These are phyloP conservation scores for Oryzaephilus surinamensis DNA, from an alignment of 1,140 invertebrate genomes.

Conservation along the genomic window DNA sequence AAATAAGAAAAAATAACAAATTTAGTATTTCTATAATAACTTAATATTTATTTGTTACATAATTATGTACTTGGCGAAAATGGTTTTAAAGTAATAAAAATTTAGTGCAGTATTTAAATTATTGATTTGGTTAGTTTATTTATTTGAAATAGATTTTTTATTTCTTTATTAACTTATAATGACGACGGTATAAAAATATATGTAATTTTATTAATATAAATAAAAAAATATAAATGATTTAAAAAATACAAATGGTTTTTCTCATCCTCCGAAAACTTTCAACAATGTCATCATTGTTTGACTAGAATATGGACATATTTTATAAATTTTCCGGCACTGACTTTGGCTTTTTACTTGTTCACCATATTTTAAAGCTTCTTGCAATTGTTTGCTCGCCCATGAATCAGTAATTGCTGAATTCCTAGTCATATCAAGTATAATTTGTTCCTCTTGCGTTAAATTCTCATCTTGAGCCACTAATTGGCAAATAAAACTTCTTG, in stretches of 20 bases:
- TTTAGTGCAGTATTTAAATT: too few relatives aligned
- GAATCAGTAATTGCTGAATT: conserved; percentile 10
- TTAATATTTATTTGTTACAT: not conserved
- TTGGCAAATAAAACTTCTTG: conserved; percentile 30
- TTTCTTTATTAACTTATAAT: not conserved
- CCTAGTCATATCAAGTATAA: conserved; percentile 22
- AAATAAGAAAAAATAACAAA: conserved; percentile 4
- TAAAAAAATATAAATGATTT: conserved; percentile 1
- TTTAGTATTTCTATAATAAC: not conserved
- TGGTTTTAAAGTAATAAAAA: too few relatives aligned
- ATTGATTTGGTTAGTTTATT: too few relatives aligned
- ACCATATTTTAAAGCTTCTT: conserved; percentile 21
- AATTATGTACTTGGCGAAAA: not conserved
- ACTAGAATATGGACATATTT: conserved; percentile 25
- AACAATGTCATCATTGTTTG: conserved; percentile 23
- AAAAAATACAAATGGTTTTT: conserved; percentile 6
- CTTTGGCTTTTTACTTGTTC: conserved; percentile 12
- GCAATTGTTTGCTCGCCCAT: conserved; percentile 21
- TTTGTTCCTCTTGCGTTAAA: conserved; percentile 21
- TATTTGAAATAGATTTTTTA: not conserved
- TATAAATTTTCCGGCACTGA: conserved; percentile 27
- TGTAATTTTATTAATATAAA: not conserved
- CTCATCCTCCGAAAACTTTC: conserved; percentile 18
- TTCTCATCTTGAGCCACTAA: conserved; percentile 17
- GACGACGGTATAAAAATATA: conserved; percentile 2